Base-by-base conservation (phyloP, 2,113 vertebrate genomes). In the Fregetta grallaria region DNA sequence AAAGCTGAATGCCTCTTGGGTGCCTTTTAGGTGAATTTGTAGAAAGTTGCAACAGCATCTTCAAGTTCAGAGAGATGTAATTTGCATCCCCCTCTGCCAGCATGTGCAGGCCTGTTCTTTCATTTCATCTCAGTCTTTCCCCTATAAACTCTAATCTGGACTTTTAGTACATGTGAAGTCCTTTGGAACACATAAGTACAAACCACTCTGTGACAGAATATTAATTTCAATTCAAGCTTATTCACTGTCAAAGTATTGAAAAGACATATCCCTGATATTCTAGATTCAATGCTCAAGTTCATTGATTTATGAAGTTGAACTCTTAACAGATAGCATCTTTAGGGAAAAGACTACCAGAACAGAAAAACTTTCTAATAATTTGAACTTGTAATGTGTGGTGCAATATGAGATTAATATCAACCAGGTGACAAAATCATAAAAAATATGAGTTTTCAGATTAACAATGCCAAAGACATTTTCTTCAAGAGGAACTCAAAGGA, bases 1-100 rank as follows among this genome's bases (percentile, higher is more conserved):
- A 79, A 63, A 85, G 1, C 3, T 49, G 7, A 84, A 27, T 15
- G 3, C 0, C 15, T 2, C 3, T 22, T 76, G 4, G 0, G 1
- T 11, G 14, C 36, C 5, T 73, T 23, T 71, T 61, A 62, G 30
- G 8, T 32, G 14, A 92, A 38, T 2, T 10, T 49, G 21, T 49
- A 74, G 6, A 71, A 73, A 73, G 32, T 13, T 90, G 32, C 1
- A 5, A 15, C 2, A 15, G 5, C 11, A n/a, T 22, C 40, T 52
- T 70, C 44, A n/a, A 30, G 62, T 70, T 73, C 29, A 81, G 50
- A 19, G 32, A 56, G n/a, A 9, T 25, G 19, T 34, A 45, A 66
- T 82, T 74, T 74, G 12, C 19, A 74, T 63, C 38, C n/a, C 8
- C 49, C 20, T 63, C 44, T 68, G 38, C 20, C 29, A 68, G 29